A percentile compares a stretch with the other conserved stretches of the same genome.
These are phyloP conservation scores for Meloidogyne floridensis DNA, from an alignment of 1,140 invertebrate species.

Conservation along the genomic window DNA sequence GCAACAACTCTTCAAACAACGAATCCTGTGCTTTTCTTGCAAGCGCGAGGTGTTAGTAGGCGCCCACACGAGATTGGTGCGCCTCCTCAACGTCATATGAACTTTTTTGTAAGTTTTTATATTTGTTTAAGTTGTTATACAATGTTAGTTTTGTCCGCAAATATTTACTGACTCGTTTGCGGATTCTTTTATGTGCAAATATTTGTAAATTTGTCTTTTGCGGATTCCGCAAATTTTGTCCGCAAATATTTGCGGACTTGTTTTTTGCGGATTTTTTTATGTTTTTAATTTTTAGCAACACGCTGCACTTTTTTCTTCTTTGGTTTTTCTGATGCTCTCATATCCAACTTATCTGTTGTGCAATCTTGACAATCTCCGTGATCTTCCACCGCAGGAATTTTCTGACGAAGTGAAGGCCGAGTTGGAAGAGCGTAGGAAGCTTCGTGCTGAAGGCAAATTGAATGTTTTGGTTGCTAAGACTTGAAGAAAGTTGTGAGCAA, in stretches of 20 bases:
- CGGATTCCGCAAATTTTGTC: too few species aligned
- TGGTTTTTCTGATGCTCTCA: background rate
- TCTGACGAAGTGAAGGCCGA: conserved; percentile 16
- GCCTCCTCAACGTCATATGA: background rate
- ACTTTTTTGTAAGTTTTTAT: background rate
- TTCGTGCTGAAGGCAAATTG: conserved; percentile 23
- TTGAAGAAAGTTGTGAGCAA: background rate
- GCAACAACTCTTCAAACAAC: background rate
- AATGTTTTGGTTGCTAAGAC: conserved; percentile 9
- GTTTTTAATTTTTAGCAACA: conserved; percentile 3
- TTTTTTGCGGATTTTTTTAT: background rate
- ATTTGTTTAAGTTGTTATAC: too few species aligned
- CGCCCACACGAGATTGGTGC: background rate
- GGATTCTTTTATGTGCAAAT: too few species aligned
- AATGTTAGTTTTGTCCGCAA: too few species aligned
- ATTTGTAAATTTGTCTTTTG: too few species aligned
- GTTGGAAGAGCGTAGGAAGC: conserved; percentile 22
- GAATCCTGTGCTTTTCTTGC: background rate
- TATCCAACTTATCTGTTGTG: conserved; percentile 54
- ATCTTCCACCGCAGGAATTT: conserved; percentile 27
- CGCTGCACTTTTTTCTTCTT: background rate
- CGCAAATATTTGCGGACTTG: too few species aligned
- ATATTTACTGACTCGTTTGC: too few species aligned
- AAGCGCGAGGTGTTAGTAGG: background rate
- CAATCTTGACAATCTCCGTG: conserved; percentile 53